Evolutionary conservation across 2,888 invertebrate genomes (phyloP).

Genomic region (Ditula angustiorana): DNA sequence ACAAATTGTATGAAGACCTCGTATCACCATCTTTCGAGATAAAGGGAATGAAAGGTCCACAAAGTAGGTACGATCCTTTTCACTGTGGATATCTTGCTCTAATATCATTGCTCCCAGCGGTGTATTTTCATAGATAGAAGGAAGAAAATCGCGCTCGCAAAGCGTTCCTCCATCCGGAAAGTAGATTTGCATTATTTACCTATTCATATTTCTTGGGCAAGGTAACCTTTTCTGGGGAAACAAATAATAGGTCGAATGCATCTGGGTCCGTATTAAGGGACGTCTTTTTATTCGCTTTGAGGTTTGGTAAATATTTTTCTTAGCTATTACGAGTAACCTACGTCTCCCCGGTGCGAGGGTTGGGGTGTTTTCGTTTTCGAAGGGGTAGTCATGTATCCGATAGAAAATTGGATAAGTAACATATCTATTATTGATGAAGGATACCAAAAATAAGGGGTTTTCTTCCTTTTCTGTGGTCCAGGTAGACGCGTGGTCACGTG

Average conservation of each 20-base stretch:
- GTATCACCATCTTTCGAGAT: conserved; percentile 30
- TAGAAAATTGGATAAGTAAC: conserved; percentile 66
- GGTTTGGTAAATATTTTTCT: conserved; percentile 83
- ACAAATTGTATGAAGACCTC: conserved; percentile 28
- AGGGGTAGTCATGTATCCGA: conserved; percentile 54
- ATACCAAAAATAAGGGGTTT: conserved; percentile 27
- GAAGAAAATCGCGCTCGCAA: conserved; percentile 65
- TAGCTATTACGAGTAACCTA: conserved; percentile 61
- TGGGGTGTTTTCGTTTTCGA: conserved; percentile 54
- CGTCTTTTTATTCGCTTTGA: conserved; percentile 80
- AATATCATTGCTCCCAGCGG: conserved; percentile 76
- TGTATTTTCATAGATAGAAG: conserved; percentile 63
- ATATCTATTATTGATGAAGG: conserved; percentile 66
- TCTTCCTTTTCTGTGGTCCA: conserved; percentile 18
- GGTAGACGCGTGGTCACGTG: conserved; percentile 27
- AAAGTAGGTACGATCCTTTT: conserved; percentile 48
- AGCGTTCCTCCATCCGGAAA: conserved; percentile 57
- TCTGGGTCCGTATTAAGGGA: conserved; percentile 81
- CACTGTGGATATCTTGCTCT: conserved; percentile 67
- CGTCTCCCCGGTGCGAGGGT: conserved; percentile 56
- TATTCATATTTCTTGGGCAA: conserved; percentile 49
- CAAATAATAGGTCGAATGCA: conserved; percentile 82
- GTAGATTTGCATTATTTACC: conserved; percentile 73
- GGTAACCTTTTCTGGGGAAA: conserved; percentile 71
- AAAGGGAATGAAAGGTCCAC: conserved; percentile 41